Base-by-base conservation (phyloP, 2,888 invertebrate species). In the Conistra vaccinii region DNA sequence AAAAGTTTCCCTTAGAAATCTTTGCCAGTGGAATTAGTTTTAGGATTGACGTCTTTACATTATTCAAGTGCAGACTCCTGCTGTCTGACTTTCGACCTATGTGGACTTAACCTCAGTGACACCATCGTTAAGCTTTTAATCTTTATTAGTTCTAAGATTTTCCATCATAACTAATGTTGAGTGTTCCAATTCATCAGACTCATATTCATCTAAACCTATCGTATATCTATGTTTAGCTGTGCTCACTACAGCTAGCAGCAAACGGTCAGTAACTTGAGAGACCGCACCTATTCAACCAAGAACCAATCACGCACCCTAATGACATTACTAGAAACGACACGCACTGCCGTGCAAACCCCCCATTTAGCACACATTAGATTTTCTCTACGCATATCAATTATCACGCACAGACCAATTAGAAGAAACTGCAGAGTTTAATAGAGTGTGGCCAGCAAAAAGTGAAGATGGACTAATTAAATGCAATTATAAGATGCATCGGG, bases 381-480 rank as follows among this genome's bases (percentile, higher is more conserved):
- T 86, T 84, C 81, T 81, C 73, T 85, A 84, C 81, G 86, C 87
- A 86, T 81, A 73, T 55, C 78, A 81, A 88, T 85, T 83, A 80
- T 73, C 85, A 87, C 85, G 88, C 87, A 85, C 63, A 48, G 57
- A 65, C 81, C 89, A 93, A 95, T 95, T 94, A 95, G 83, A 93
- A 91, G 91, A 93, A 93, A 92, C 90, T 85, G 60, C 68, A 92
- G 91, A 92, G 93, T 81, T 94, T 93, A 96, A 96, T 96, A 96
- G 96, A 96, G 90, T 94, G 93, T 93, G 89, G 87, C 91, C 86
- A 83, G 79, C 92, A 95, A 90, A 95, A 95, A 93, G 93, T 93
- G 92, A 94, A 95, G 95, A 95, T 94, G 90, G 92, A 92, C 70
- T 95, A 94, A 96, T 94, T 93, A 90, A 91, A 90, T 90, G 92